phyloP scores from a whole-genome alignment of 2,888 invertebrate genomes.

The Phaedon cochleariae region DNA sequence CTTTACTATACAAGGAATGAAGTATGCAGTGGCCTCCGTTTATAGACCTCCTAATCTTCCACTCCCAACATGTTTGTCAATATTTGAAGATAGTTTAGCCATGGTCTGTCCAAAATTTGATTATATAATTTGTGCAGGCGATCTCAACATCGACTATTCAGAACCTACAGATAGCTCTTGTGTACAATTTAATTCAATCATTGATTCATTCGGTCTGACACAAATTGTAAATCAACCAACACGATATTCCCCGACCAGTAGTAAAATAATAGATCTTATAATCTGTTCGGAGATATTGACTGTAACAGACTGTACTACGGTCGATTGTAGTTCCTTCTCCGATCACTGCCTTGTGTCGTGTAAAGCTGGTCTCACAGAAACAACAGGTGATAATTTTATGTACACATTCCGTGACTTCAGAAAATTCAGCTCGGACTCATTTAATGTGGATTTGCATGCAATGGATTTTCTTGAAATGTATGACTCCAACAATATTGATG shows the following conservation, averaged over 20 bases:
- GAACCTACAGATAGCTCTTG: neutral
- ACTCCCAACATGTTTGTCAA: neutral
- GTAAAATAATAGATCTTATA: neutral
- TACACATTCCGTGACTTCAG: conserved; percentile 9
- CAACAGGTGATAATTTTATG: neutral
- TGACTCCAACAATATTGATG: neutral
- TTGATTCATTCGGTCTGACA: neutral
- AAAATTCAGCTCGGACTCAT: neutral
- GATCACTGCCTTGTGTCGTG: conserved; percentile 13
- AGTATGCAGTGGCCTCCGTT: neutral
- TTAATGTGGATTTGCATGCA: neutral
- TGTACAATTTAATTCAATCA: neutral
- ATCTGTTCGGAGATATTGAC: neutral
- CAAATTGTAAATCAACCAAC: conserved; percentile 1
- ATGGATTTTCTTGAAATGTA: neutral
- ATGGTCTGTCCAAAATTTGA: neutral
- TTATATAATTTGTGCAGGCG: neutral
- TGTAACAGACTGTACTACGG: neutral
- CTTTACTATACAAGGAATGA: neutral
- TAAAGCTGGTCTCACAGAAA: neutral
- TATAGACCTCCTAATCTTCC: neutral
- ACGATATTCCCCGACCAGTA: neutral
- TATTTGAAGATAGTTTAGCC: neutral
- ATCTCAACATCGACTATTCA: neutral
- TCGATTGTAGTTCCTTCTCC: conserved; percentile 1